These are phyloP conservation scores for Eufriesea mexicana DNA, from an alignment of 1,140 invertebrate genomes.

Conservation along the genomic window DNA sequence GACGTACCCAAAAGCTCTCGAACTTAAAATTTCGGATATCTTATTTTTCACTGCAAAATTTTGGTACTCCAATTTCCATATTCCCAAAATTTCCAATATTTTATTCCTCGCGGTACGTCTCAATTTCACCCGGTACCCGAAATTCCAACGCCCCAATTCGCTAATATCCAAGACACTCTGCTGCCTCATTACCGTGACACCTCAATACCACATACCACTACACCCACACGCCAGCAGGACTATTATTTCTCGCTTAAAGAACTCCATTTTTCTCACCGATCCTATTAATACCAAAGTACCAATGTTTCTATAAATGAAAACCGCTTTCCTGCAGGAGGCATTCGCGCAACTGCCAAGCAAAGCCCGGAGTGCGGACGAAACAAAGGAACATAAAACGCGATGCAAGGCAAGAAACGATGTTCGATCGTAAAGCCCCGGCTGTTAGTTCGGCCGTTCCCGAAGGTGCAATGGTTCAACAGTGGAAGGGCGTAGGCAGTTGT, in stretches of 20 bases:
- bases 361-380: not conserved
- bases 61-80: no score
- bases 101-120: no score
- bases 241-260: not conserved
- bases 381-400: slow-evolving; percentile 46
- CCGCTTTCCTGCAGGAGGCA: not conserved
- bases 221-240: not conserved
- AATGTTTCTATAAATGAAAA: slow-evolving; percentile 18
- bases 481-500: slow-evolving; percentile 64
- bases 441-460: slow-evolving; percentile 44
- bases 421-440: slow-evolving; percentile 37
- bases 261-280: not conserved
- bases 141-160: no score
- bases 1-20: no score
- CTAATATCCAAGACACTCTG: no score
- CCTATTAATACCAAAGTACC: not conserved
- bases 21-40: no score
- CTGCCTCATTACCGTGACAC: not conserved
- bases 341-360: not conserved
- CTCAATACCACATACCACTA: not conserved
- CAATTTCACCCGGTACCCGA: no score
- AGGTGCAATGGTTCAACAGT: slow-evolving; percentile 52
- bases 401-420: slow-evolving; percentile 22
- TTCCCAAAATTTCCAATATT: no score
- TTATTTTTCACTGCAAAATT: no score